Conservation (phyloP, 2,113 vertebrate genomes). For the Dipodomys spectabilis region DNA sequence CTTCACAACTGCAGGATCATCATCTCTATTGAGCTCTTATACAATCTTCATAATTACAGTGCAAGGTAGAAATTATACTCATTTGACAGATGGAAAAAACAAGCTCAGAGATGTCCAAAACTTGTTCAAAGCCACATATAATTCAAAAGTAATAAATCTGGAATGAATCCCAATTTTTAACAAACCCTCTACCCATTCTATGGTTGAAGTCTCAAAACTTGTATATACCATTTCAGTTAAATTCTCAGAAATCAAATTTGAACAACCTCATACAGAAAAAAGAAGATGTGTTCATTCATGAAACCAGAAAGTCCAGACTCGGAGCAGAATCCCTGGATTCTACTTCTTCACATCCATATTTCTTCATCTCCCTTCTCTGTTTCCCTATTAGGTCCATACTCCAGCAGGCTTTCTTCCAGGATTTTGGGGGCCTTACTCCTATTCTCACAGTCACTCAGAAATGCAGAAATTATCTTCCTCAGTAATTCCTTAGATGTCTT, state of each 20-base stretch:
- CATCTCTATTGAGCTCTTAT: too few relatives aligned
- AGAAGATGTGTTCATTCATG: not conserved
- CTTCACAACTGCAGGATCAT: not conserved
- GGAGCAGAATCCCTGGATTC: not conserved
- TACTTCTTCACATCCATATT: not conserved
- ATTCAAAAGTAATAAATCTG: too few relatives aligned
- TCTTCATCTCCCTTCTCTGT: not conserved
- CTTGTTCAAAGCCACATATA: too few relatives aligned
- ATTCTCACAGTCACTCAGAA: not conserved
- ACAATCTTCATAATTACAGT: too few relatives aligned
- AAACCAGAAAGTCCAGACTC: not conserved
- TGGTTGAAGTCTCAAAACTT: not conserved
- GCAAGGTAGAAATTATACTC: too few relatives aligned
- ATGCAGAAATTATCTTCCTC: not conserved
- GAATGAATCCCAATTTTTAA: too few relatives aligned
- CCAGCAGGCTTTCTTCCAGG: not conserved
- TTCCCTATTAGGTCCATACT: not conserved
- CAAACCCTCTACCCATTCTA: not conserved
- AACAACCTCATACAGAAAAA: not conserved
- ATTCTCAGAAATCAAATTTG: slow-evolving; percentile 31
- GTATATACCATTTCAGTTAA: not conserved
- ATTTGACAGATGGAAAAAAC: too few relatives aligned
- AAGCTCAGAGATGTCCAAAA: too few relatives aligned
- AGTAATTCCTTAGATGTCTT: not conserved
- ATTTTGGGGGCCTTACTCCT: not conserved